Base-by-base conservation (phyloP, 1,140 invertebrate genomes). In the Panulirus ornatus region DNA sequence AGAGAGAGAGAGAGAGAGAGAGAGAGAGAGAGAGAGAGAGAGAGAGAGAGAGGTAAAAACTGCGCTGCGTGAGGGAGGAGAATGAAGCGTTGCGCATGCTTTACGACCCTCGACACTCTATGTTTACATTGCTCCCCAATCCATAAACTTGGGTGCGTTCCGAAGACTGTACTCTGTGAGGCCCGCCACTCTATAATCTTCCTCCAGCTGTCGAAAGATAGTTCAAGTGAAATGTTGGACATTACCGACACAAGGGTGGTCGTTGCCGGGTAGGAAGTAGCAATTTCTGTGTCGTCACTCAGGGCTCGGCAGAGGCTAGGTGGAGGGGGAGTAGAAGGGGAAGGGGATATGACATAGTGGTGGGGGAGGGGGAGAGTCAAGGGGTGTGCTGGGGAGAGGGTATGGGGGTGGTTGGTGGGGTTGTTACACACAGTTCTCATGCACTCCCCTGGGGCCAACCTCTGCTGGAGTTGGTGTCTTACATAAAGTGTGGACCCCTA, bases 231-330 rank as follows among this genome's bases (percentile, higher is more conserved):
- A 66, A 66, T 66, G 58, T 30, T 66, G 58, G 58, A 30, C 58
- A 66, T 66, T 66, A 66, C 58, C 30, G n/a, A n/a, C 6, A 66
- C n/a, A 22, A 66, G 58, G n/a, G 58, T 66, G 30, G 58, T 66
- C 58, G 58, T 66, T 66, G n/a, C 9, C 14, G n/a, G 8, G 58
- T 2, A 30, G 58, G n/a, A 66, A 66, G 58, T 66, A 66, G n/a
- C 58, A 66, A 66, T 66, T 66, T 66, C n/a, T 66, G 58, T 30
- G 58, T 66, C 58, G 58, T 66, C 58, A 66, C 58, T 66, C 58
- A 66, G 9, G 6, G 2, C n/a, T 2, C 9, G n/a, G 27, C n/a
- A 8, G 22, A 22, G 58, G n/a, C 8, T 27, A 27, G 30, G 58
- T 66, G 58, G 22, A 5, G n/a, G 58, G 30, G 1, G 54, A 58